A percentile compares a stretch with the other conserved stretches of the same genome.
Conservation (phyloP, 2,113 vertebrate genomes). For the Bufo bufo region DNA sequence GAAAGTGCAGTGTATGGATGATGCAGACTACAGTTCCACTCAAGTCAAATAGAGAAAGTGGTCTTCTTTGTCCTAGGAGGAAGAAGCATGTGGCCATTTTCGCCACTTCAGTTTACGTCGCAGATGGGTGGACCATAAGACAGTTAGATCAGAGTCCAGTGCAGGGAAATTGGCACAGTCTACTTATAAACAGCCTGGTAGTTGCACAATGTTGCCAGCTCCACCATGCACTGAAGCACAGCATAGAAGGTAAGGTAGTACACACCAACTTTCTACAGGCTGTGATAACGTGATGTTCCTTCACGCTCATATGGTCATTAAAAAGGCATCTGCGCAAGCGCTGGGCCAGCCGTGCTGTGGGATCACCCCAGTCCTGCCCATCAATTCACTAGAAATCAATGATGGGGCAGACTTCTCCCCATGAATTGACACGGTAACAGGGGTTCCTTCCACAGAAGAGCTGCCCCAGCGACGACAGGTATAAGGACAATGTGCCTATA, state of each 20-base stretch:
- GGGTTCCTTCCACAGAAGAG: neutral
- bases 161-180: neutral
- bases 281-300: neutral
- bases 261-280: neutral
- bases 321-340: neutral
- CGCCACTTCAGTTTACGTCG: neutral
- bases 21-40: neutral
- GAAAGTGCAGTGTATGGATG: neutral
- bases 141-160: neutral
- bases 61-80: neutral
- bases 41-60: neutral
- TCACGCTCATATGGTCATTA: neutral
- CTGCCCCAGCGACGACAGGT: neutral
- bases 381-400: neutral
- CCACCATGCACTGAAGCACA: neutral
- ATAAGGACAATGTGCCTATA: neutral
- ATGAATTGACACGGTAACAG: neutral
- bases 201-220: neutral
- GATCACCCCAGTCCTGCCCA: neutral
- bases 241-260: neutral
- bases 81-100: neutral
- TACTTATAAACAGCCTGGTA: neutral
- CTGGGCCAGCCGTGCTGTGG: neutral
- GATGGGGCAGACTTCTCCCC: neutral
- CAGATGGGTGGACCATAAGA: neutral